Evolutionary conservation across 2,888 invertebrate species (phyloP).

Genomic region (Aphodius sticticus): DNA sequence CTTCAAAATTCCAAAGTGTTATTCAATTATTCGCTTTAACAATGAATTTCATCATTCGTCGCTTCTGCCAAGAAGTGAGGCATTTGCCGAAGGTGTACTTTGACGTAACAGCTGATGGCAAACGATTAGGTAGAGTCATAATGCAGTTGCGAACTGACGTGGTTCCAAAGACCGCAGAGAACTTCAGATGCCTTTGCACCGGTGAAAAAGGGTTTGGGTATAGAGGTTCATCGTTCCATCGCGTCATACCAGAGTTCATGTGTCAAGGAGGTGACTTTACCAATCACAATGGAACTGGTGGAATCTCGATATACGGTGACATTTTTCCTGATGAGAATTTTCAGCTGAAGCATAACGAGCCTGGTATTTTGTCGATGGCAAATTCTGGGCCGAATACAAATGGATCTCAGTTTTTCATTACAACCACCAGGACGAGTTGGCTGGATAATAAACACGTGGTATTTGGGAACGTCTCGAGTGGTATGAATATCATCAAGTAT

Average conservation of each 20-base stretch:
- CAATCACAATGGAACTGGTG: constrained; percentile 12
- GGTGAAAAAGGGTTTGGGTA: constrained; percentile 18
- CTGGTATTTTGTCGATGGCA: constrained; percentile 16
- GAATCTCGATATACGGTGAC: background rate
- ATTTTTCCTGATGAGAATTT: constrained; percentile 15
- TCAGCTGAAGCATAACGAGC: background rate
- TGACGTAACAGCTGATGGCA: constrained; percentile 10
- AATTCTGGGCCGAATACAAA: constrained; percentile 15
- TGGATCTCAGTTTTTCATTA: constrained; percentile 17
- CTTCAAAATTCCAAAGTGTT: background rate
- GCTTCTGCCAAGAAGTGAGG: background rate
- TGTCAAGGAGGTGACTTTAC: constrained; percentile 20
- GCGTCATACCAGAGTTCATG: constrained; percentile 17
- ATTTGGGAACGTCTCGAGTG: constrained; percentile 7
- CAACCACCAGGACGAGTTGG: constrained; percentile 11
- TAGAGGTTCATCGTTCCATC: constrained; percentile 13
- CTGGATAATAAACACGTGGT: constrained; percentile 20
- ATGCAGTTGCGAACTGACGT: constrained; percentile 10
- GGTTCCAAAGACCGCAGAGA: constrained; percentile 9
- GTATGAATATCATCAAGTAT: constrained; percentile 14
- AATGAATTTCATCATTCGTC: background rate
- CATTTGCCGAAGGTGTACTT: constrained; percentile 11
- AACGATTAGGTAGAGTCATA: background rate
- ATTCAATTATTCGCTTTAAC: background rate
- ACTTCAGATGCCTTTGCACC: constrained; percentile 10